Evolutionary conservation across 2,113 vertebrate species (phyloP).

Genomic region (Saimiri boliviensis): DNA sequence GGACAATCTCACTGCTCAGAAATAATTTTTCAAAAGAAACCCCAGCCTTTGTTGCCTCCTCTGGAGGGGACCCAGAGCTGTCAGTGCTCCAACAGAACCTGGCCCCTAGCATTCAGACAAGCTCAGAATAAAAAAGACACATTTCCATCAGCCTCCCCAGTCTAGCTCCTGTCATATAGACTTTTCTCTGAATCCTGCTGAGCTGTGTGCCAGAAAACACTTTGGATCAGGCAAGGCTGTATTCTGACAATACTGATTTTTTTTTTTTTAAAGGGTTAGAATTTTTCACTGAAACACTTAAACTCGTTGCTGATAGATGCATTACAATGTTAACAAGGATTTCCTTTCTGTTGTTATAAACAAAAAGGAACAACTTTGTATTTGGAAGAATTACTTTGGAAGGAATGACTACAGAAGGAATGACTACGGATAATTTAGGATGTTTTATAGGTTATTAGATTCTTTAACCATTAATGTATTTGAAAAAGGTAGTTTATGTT

Average conservation of each 20-base stretch:
- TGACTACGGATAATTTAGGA: background rate
- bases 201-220: background rate
- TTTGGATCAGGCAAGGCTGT: conserved; percentile 28
- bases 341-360: background rate
- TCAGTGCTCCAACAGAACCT: conserved; percentile 30
- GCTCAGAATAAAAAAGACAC: conserved; percentile 46
- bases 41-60: conserved; percentile 67
- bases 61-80: conserved; percentile 60
- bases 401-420: background rate
- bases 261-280: background rate
- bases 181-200: conserved; percentile 35
- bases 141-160: background rate
- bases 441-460: background rate
- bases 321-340: background rate
- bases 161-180: background rate
- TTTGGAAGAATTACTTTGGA: background rate
- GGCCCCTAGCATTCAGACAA: conserved; percentile 16
- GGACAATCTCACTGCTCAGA: conserved; percentile 70
- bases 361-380: background rate
- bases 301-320: background rate
- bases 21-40: conserved; percentile 74
- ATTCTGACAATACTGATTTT: conserved; percentile 1
- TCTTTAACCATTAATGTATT: background rate
- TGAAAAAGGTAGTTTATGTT: background rate
- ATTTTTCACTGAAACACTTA: conserved; percentile 9